phyloP scores from a whole-genome alignment of 2,113 vertebrate species.

The Microcebus griseorufus region DNA sequence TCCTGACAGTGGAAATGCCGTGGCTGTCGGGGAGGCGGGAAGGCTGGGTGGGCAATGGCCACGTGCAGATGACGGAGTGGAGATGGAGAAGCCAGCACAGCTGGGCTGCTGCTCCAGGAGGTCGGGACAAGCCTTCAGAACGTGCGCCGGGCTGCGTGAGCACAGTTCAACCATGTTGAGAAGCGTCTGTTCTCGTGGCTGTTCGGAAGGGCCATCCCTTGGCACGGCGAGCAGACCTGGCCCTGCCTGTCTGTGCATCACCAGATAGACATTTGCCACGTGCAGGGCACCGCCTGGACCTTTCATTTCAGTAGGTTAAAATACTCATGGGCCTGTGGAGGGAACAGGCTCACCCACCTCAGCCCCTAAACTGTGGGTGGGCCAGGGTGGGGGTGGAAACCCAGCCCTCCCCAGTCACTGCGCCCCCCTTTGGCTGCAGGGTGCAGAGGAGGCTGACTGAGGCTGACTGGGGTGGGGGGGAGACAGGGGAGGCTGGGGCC shows the following conservation, averaged over 20 bases:
- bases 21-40: not conserved
- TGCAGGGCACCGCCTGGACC: no score
- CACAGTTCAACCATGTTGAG: not conserved
- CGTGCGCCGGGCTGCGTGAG: not conserved
- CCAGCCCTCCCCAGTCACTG: fast-evolving
- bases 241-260: no score
- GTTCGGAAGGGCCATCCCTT: not conserved
- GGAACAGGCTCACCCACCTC: not conserved
- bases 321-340: not conserved
- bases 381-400: not conserved
- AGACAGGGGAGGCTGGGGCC: not conserved
- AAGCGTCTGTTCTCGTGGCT: not conserved
- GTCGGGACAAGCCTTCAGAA: not conserved
- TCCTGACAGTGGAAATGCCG: not conserved
- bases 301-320: not conserved
- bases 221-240: no score
- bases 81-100: not conserved
- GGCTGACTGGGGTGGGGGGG: no score
- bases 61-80: fast-evolving
- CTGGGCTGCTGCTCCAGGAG: not conserved
- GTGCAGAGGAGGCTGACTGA: not conserved
- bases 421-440: not conserved
- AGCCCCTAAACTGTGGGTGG: not conserved
- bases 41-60: fast-evolving
- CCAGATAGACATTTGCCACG: not conserved